Evolutionary conservation across 1,140 invertebrate species (phyloP).

Genomic region (Meloidogyne chitwoodi): DNA sequence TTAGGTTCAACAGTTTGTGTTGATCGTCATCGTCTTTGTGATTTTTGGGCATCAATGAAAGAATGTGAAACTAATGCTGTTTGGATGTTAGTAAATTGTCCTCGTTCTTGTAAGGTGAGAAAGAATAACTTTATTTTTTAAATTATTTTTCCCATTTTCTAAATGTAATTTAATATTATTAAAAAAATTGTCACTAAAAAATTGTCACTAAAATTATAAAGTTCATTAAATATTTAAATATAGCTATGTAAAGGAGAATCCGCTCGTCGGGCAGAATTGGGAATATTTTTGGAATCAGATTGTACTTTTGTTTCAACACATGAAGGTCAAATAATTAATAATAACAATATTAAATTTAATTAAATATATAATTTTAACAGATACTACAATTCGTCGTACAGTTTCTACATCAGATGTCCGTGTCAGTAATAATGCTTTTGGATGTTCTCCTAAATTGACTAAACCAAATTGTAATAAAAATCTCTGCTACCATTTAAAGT

Average conservation of each 20-base stretch:
- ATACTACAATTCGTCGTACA: conserved; percentile 44
- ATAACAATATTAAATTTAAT: too few relatives aligned
- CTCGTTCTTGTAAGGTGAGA: conserved; percentile 52
- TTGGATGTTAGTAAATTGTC: conserved; percentile 57
- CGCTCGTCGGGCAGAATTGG: conserved; percentile 32
- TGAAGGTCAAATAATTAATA: conserved; percentile 42
- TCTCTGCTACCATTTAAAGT: conserved; percentile 68
- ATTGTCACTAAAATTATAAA: not conserved
- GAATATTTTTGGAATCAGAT: conserved; percentile 49
- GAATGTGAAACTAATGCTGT: conserved; percentile 58
- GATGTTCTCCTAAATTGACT: conserved; percentile 48
- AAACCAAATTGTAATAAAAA: conserved; percentile 51
- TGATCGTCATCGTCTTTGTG: conserved; percentile 53
- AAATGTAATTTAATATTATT: not conserved
- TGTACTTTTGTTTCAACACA: conserved; percentile 57
- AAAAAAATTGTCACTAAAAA: not conserved
- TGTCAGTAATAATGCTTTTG: conserved; percentile 54
- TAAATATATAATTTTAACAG: too few relatives aligned
- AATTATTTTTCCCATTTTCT: not conserved
- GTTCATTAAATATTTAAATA: not conserved
- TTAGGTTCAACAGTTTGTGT: conserved; percentile 48
- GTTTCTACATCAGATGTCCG: conserved; percentile 55
- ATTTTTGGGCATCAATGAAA: conserved; percentile 54
- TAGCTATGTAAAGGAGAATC: conserved; percentile 1
- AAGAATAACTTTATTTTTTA: conserved; percentile 41